Evolutionary conservation across 2,888 invertebrate species (phyloP).

Genomic region (Bruchidius siliquastri): DNA sequence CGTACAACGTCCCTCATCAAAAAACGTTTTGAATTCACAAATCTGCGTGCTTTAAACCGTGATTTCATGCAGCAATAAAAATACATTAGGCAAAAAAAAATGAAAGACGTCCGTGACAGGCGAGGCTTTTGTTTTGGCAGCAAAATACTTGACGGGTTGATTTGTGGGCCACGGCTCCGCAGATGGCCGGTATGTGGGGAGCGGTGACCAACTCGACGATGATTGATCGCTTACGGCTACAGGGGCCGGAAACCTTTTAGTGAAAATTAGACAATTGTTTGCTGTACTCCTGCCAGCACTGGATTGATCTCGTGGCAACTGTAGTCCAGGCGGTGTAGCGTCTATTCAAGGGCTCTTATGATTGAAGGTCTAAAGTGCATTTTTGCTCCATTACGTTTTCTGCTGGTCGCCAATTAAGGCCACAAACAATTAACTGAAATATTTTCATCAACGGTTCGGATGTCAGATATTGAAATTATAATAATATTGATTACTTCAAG

Average conservation of each 20-base stretch:
- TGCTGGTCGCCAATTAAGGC: too few relatives aligned
- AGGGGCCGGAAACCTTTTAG: not conserved
- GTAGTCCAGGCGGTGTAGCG: too few relatives aligned
- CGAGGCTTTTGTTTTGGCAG: not conserved
- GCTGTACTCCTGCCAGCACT: not conserved
- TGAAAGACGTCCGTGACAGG: not conserved
- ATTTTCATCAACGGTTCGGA: too few relatives aligned
- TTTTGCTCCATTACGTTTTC: too few relatives aligned
- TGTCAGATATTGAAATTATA: too few relatives aligned
- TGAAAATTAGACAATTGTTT: not conserved
- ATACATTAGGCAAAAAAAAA: not conserved
- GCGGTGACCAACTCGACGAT: not conserved
- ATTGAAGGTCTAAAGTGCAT: too few relatives aligned
- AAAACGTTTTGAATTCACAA: not conserved
- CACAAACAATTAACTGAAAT: too few relatives aligned
- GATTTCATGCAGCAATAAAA: not conserved
- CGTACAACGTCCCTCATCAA: not conserved
- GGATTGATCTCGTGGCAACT: not conserved
- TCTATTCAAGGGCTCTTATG: too few relatives aligned
- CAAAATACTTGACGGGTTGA: not conserved
- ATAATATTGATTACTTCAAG: too few relatives aligned
- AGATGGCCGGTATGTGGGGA: constrained; percentile 2
- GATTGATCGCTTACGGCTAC: not conserved
- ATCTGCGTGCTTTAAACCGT: not conserved
- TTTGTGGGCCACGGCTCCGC: not conserved